These are phyloP conservation scores for Copidosoma floridanum DNA, from an alignment of 1,140 invertebrate genomes.

Conservation along the genomic window DNA sequence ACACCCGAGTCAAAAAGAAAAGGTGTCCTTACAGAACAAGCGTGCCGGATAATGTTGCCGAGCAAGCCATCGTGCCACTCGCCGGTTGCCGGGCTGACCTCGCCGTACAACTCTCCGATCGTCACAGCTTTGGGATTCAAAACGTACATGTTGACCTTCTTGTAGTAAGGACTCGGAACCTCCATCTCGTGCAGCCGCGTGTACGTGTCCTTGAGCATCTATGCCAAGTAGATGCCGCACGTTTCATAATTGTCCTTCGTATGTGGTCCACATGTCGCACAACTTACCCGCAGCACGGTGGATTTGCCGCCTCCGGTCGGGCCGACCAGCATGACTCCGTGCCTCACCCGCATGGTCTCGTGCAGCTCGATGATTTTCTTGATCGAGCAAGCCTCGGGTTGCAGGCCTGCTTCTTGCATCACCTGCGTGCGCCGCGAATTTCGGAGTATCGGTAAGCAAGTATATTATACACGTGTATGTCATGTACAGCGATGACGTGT, in stretches of 20 bases:
- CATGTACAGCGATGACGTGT: too few species aligned
- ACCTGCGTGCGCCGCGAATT: constrained; percentile 42
- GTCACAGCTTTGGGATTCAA: constrained; percentile 89
- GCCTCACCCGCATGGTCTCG: constrained; percentile 89
- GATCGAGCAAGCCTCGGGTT: constrained; percentile 66
- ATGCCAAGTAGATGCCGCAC: too few species aligned
- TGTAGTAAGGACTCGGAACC: constrained; percentile 60
- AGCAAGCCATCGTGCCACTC: constrained; percentile 90
- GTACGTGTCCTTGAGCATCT: constrained; percentile 69
- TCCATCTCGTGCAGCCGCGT: constrained; percentile 60
- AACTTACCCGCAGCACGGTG: constrained; percentile 64
- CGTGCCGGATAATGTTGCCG: constrained; percentile 68
- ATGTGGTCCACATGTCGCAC: too few species aligned
- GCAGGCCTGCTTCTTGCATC: constrained; percentile 60
- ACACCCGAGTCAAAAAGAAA: not conserved
- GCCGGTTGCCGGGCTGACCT: constrained; percentile 78
- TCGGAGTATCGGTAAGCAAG: too few species aligned
- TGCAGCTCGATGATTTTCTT: constrained; percentile 82
- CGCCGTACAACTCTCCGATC: constrained; percentile 86
- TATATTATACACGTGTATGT: too few species aligned
- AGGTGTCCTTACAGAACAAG: constrained; percentile 69
- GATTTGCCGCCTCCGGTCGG: constrained; percentile 83
- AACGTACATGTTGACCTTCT: constrained; percentile 66
- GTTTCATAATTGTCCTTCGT: too few species aligned
- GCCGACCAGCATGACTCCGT: constrained; percentile 92